Base-by-base conservation (phyloP, 2,797 vertebrate species). In the Eidolon dupreanum region DNA sequence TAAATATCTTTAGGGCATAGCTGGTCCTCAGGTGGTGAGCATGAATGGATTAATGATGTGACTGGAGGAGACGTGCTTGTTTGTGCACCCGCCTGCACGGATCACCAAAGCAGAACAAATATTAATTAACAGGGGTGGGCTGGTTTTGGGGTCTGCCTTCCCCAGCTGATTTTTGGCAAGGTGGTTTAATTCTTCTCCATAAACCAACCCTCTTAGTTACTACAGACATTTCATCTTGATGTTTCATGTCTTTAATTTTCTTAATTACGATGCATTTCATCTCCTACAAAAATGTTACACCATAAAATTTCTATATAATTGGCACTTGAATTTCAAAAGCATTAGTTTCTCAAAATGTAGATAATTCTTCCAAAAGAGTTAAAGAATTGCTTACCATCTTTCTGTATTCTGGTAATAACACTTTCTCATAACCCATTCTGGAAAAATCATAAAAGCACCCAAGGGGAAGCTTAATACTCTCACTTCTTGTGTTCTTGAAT, bases 1-100 rank as follows among this genome's bases (percentile, higher is more conserved):
- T 98, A 98, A 98, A 97, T 98, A 98, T 97, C 97, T 98, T 96
- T 97, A 97, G 97, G 98, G 97, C 96, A 97, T 97, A 97, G 97
- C 93, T 95, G 88, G 97, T 98, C 95, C 97, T 98, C 97, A 97
- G 97, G 97, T 98, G 98, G 97, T 97, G 86, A 98, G 98, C 68
- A 78, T 98, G 96, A 98, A 81, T 97, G 97, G 97, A 98, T 98
- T 98, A 97, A 96, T 97, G 97, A 98, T 98, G 94, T 97, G 97
- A 97, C 96, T 96, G 93, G 77, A 90, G 94, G 87, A 98, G 98
- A 95, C 91, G 87, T 61, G 75, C 96, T 97, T 97, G 94, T 97
- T 98, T 97, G 97, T 98, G 95, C 74, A 92, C 93, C 97, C 97
- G 96, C 12, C 57, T 98, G 15, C 90, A 94, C 92, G 49, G 31